Evolutionary conservation across 2,888 invertebrate genomes (phyloP), one percentile per base, ranked within the genome.

Genomic region (Nipponacmea schrenckii): DNA sequence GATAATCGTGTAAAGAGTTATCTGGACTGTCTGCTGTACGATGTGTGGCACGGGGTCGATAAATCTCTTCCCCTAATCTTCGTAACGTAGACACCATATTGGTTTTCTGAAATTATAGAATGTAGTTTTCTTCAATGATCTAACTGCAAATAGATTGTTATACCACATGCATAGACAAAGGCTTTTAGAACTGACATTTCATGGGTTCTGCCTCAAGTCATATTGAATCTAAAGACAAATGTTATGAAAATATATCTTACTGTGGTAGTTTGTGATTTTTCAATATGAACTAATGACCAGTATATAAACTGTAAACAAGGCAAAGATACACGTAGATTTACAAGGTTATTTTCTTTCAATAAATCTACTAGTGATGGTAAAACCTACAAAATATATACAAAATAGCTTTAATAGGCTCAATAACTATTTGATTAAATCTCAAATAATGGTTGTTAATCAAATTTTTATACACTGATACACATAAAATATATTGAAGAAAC

Each of bases 241-340:
- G n/a, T n/a, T n/a, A n/a, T 3, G 8, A 7, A n/a, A 50, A 20
- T 15, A 7, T 15, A 20, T 20, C 50, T 7, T 50, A 50, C 50
- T 20, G 50, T 17, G 12, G 50, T 50, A 20, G 50, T 17, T 20
- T 50, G 50, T 50, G 50, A 50, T 50, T 84, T 80, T 66, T 88
- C 88, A 12, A 87, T 76, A 72, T 86, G 83, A 4, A 86, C 77
- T 12, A 87, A 72, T 0, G 87, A 84, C 87, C 87, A 87, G 78
- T 87, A 87, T 31, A 86, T 84, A 72, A 87, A 88, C 80, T 88
- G 87, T 63, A 88, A 78, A 79, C 85, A 86, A 5, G 87, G 87
- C 1, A 88, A 80, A 67, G 79, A 83, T 20, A 86, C 73, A 65
- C 77, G 80, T 8, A 81, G 75, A 65, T 81, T 84, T 27, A 79